Percentiles rank a stretch among this genome's conserved stretches.
Conservation (phyloP, 2,888 invertebrate species). For the Aphrophora alni region DNA sequence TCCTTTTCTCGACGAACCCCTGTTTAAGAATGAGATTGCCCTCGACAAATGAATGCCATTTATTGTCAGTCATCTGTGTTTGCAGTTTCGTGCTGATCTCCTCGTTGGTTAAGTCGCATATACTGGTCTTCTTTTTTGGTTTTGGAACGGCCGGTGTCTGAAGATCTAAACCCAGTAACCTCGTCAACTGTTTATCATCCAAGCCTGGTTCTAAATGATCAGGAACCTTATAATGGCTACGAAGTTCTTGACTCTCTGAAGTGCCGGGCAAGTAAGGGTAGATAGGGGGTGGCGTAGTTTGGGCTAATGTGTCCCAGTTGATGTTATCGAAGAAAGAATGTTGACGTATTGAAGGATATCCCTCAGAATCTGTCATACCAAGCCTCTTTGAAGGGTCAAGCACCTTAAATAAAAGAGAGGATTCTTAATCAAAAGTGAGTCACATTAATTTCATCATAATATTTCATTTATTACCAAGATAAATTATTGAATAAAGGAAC, state of each 20-base stretch:
- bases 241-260: constrained; percentile 66
- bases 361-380: constrained; percentile 73
- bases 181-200: constrained; percentile 79
- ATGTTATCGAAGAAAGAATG: constrained; percentile 88
- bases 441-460: no score
- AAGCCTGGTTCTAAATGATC: constrained; percentile 87
- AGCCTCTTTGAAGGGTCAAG: constrained; percentile 80
- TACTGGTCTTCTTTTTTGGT: constrained; percentile 59
- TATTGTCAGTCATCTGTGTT: constrained; percentile 70
- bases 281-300: constrained; percentile 81
- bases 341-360: constrained; percentile 81
- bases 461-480: no score
- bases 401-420: constrained; percentile 59
- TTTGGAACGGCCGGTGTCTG: constrained; percentile 54
- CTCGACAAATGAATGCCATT: constrained; percentile 87
- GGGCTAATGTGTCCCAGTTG: constrained; percentile 80
- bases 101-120: constrained; percentile 65
- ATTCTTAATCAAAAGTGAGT: no score
- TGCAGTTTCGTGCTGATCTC: constrained; percentile 59
- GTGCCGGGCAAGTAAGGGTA: constrained; percentile 81
- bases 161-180: constrained; percentile 76
- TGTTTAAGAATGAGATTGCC: constrained; percentile 93
- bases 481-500: no score
- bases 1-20: constrained; percentile 93
- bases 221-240: constrained; percentile 71